Conservation (phyloP, 2,113 vertebrate genomes). For the Psilopogon haemacephalus region DNA sequence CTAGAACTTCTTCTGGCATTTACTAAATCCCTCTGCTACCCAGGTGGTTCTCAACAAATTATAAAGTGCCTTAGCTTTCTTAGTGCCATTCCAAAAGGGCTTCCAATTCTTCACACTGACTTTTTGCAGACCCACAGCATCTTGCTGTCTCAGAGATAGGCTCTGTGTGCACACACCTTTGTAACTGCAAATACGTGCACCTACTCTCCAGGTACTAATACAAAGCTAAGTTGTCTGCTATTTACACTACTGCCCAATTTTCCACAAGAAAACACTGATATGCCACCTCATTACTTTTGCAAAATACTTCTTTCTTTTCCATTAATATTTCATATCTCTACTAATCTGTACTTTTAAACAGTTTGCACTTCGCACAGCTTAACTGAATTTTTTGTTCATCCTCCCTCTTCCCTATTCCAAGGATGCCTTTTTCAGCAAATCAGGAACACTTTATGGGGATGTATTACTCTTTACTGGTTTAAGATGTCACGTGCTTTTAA, state of each 20-base stretch:
- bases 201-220: not conserved
- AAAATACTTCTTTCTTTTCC: conserved; percentile 25
- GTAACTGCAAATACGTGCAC: not conserved
- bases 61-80: not conserved
- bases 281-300: conserved; percentile 38
- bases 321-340: conserved; percentile 41
- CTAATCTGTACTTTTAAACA: conserved; percentile 5
- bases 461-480: not conserved
- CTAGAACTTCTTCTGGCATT: conserved; percentile 26
- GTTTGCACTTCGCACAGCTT: conserved; percentile 39
- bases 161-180: not conserved
- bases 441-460: not conserved
- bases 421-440: not conserved
- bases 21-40: not conserved
- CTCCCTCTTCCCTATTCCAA: not conserved
- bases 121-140: not conserved
- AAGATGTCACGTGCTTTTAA: not conserved
- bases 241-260: not conserved
- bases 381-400: not conserved
- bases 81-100: not conserved
- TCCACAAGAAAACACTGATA: not conserved
- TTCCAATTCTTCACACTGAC: not conserved
- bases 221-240: not conserved
- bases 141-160: not conserved
- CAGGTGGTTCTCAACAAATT: conserved; percentile 5